Evolutionary conservation across 1,140 invertebrate genomes (phyloP), one percentile per base, ranked within the genome.

Genomic region (Capitella teleta): DNA sequence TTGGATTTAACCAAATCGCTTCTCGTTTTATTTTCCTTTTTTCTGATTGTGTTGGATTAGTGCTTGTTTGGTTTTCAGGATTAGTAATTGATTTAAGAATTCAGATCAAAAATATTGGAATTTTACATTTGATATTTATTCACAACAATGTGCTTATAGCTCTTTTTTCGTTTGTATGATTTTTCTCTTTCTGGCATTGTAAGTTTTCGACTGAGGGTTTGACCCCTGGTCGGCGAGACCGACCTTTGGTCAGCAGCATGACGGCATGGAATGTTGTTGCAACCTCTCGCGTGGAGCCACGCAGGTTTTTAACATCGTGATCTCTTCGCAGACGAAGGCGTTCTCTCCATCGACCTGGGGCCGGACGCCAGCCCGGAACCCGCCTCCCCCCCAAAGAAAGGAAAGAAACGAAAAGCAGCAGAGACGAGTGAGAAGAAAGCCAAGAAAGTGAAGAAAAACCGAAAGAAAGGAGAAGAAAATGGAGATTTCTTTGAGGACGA

Each of bases 401-500:
- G 3, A 3, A 44, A 51, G 49, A 51, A 51, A 25, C 37, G 38
- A 25, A 51, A 51, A 19, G 47, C 47, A 12, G 18, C 21, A 1
- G 41, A 51, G 4, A 28, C 38, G 5, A n/a, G 24, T 4, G 49
- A 51, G 26, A 51, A 43, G 41, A 51, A 43, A 41, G 19, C 23
- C 2, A 51, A 51, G 25, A 51, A 43, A 41, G 23, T 23, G 5
- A 49, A 49, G 34, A 44, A 44, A 26, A 44, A 28, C 8, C 28
- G 21, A 44, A 44, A 24, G 30, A 25, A 19, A 5, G 5, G 12
- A 2, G 23, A 49, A 37, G 23, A 37, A 24, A 37, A 32, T 19
- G 30, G 24, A 5, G 21, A 16, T 3, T 19, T 25, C 19, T 8
- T 24, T n/a, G 47, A 49, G 25, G 47, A 36, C 26, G 36, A 25